Evolutionary conservation across 2,797 vertebrate genomes (phyloP).

Genomic region (Notoglanidium macrostoma): DNA sequence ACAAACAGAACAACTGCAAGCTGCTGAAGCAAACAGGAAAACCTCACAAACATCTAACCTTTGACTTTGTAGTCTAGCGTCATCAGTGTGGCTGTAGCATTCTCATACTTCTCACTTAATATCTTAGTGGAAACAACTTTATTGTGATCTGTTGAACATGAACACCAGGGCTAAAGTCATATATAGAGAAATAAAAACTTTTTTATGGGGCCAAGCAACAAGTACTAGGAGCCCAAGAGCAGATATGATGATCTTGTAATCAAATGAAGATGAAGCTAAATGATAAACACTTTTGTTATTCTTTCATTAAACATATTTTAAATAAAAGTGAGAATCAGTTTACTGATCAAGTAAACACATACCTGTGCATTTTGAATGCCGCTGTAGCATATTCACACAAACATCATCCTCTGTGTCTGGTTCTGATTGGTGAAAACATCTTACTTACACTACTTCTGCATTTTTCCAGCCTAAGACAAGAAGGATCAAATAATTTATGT

Average conservation of each 20-base stretch:
- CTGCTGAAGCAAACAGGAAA: not conserved
- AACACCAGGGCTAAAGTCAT: not conserved
- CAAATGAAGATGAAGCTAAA: not conserved
- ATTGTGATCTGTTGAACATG: slow-evolving; percentile 19
- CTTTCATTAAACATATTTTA: not conserved
- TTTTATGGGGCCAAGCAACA: not conserved
- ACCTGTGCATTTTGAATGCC: no score
- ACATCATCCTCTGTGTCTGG: no score
- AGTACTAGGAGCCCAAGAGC: not conserved
- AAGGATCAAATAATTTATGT: no score
- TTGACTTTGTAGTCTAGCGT: not conserved
- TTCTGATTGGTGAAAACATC: no score
- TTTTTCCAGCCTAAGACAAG: no score
- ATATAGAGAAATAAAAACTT: not conserved
- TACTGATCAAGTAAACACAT: no score
- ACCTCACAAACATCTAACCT: not conserved
- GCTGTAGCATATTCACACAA: no score
- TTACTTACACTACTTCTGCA: no score
- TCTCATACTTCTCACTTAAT: not conserved
- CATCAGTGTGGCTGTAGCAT: not conserved
- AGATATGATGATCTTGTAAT: not conserved
- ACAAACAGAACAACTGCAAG: not conserved
- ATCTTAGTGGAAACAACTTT: not conserved
- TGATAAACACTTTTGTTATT: not conserved
- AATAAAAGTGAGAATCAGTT: not conserved